Percentiles rank a stretch among this genome's conserved stretches.
Conservation (phyloP, 2,797 vertebrate species). For the Moxostoma hubbsi region DNA sequence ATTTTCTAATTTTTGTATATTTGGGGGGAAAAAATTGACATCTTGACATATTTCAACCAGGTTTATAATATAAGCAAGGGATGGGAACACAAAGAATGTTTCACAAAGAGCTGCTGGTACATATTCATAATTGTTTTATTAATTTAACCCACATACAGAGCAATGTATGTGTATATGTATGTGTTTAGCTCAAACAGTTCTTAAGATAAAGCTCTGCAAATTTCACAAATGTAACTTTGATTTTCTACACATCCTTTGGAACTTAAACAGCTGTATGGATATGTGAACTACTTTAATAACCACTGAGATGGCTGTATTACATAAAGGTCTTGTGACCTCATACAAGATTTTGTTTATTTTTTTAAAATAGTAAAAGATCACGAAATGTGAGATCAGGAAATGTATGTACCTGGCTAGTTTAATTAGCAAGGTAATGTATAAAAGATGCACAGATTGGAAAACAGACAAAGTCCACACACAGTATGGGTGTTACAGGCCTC, state of each 20-base stretch:
- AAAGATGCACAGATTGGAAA: not conserved
- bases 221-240: not conserved
- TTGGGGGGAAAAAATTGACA: not conserved
- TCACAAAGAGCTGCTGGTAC: not conserved
- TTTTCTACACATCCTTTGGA: not conserved
- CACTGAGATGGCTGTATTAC: not conserved
- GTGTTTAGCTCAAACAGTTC: not conserved
- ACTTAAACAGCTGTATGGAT: not conserved
- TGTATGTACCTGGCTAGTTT: not conserved
- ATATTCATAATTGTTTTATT: conserved; percentile 24
- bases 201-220: not conserved
- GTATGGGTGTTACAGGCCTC: conserved; percentile 24
- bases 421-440: conserved; percentile 11
- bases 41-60: no score
- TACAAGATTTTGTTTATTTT: not conserved
- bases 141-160: not conserved
- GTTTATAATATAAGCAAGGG: not conserved
- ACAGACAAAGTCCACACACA: conserved; percentile 20
- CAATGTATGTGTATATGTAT: no score
- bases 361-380: conserved; percentile 6
- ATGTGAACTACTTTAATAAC: not conserved
- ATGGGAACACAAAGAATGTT: not conserved
- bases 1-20: not conserved
- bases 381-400: not conserved
- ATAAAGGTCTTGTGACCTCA: not conserved